Evolutionary conservation across 2,797 vertebrate species (phyloP).

Genomic region (Neosalanx taihuensis): DNA sequence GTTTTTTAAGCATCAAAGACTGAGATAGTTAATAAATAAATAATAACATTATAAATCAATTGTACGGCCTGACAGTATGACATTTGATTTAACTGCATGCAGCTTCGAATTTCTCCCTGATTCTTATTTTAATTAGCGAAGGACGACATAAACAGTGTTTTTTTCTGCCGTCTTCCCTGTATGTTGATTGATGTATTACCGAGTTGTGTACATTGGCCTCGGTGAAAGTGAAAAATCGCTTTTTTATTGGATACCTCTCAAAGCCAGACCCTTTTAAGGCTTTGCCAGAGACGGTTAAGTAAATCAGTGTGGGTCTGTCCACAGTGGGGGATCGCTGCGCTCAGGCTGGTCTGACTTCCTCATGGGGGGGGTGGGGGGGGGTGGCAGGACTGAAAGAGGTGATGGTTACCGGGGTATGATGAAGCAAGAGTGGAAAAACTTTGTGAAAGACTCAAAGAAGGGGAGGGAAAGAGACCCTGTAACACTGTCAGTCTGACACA

Average conservation of each 20-base stretch:
- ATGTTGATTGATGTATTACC: constrained; percentile 48
- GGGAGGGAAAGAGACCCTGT: constrained; percentile 30
- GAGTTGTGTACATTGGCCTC: constrained; percentile 37
- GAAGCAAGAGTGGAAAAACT: constrained; percentile 37
- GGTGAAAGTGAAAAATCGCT: constrained; percentile 52
- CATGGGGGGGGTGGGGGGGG: constrained; percentile 38
- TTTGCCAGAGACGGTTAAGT: constrained; percentile 72
- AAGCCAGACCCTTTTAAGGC: constrained; percentile 63
- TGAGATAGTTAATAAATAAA: constrained; percentile 35
- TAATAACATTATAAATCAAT: constrained; percentile 8
- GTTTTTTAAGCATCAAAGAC: constrained; percentile 43
- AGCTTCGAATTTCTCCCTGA: constrained; percentile 28
- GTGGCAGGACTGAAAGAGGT: constrained; percentile 48
- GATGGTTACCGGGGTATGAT: not conserved
- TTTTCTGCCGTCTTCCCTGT: constrained; percentile 27
- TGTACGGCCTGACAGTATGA: not conserved
- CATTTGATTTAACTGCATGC: constrained; percentile 1
- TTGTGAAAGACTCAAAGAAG: constrained; percentile 36
- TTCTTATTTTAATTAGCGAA: constrained; percentile 40
- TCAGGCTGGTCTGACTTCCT: constrained; percentile 67
- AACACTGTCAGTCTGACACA: constrained; percentile 63
- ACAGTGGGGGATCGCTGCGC: constrained; percentile 74
- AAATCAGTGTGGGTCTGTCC: constrained; percentile 66
- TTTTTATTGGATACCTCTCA: constrained; percentile 70
- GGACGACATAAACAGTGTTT: constrained; percentile 1